Base-by-base conservation (phyloP, 2,113 vertebrate species). In the Lepus timidus region DNA sequence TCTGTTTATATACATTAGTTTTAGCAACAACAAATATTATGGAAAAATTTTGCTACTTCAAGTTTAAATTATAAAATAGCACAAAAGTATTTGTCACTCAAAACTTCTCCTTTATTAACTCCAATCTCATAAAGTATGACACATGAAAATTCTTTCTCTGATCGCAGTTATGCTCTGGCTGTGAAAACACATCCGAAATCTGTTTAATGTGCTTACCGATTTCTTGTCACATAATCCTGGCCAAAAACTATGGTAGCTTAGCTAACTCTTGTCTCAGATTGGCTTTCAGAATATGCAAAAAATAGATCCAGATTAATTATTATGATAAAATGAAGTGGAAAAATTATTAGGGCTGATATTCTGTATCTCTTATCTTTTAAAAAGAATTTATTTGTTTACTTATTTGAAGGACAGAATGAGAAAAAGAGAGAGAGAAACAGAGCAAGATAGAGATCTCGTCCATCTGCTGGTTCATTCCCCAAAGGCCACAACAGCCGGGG, bases 291-390 rank as follows among this genome's bases (percentile, higher is more conserved):
- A 84, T 22, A 84, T 84, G 78, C 83, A 85, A 95, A 82, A 25
- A 90, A 58, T 14, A 95, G 61, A 71, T 25, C 61, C 75, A n/a
- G 70, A 39, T 31, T 71, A 96, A 92, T 94, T 95, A 67, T 75
- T 71, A 78, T 52, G 84, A 91, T 93, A 81, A 93, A 96, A 19
- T 80, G 19, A 82, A 80, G 76, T 82, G 71, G 39, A 85, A 95
- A 92, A 79, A 80, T 95, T 67, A 62, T 29, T 73, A 96, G 51
- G 64, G 25, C 58, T 70, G 76, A 95, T 85, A 88, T 17, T 17
- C 85, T 85, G 4, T 91, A 31, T 84, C 62, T 94, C 73, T 88
- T 44, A 44, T 44, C 44, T 44, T 44, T 44, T 44, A 44, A 44
- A 44, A 44, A 44, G 44, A 7, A 44, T 44, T 44, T 44, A 44